Evolutionary conservation across 2,797 vertebrate species (phyloP), one percentile per base, ranked within the genome.

Genomic region (Phalanger gymnotis): DNA sequence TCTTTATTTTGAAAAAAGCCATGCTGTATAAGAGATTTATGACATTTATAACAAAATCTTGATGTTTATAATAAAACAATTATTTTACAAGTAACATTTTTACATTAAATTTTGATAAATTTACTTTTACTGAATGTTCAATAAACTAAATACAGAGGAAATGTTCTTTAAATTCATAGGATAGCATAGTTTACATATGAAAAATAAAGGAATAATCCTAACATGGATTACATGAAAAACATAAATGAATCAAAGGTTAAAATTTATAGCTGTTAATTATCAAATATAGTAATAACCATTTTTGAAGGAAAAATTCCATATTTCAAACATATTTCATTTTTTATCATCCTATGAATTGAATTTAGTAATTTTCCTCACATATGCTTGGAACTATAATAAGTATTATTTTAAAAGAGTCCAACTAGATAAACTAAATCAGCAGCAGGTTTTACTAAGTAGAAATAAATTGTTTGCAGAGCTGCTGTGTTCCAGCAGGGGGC

Each of bases 401-500:
- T 66, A 51, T 94, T 92, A 66, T 95, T 95, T 95, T 90, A 34
- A 61, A 97, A 97, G 54, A 91, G 81, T 47, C 40, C 22, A 4
- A 4, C 30, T 19, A 90, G 90, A 34, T 53, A n/a, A 90, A 90
- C 87, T 97, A 95, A 54, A 96, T 92, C 92, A 93, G 92, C 92
- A 91, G 9, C 58, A 2, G 1, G 22, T 87, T 87, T 87, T 87
- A 47, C 22, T 31, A 22, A 94, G n/a, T 10, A 90, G 56, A 87
- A 34, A 47, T 31, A 30, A 3, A 4, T 12, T 3, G 55, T 95
- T 55, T 97, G 97, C 94, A 98, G 91, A 92, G 40, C 58, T 55
- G 0, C n/a, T 30, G 30, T 89, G 16, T 73, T 96, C 97, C 98
- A 98, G 97, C 96, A 98, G 98, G 97, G 98, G 97, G 97, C 98